Evolutionary conservation across 2,113 vertebrate species (phyloP).

Genomic region (Centropus unirufus): DNA sequence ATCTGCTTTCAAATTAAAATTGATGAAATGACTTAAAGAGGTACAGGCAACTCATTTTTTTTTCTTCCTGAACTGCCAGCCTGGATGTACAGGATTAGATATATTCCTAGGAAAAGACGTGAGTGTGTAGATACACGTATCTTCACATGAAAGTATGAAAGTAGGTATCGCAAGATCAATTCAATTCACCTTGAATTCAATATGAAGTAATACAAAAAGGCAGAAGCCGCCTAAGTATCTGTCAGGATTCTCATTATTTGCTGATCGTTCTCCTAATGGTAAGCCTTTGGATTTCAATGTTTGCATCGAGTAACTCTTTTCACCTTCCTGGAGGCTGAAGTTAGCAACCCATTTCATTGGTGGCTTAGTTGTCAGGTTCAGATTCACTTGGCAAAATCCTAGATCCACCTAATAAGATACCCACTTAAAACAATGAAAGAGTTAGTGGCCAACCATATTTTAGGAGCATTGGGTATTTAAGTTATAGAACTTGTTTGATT

Average conservation of each 20-base stretch:
- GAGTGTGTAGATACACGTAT: not conserved
- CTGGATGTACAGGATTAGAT: too few relatives aligned
- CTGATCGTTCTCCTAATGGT: not conserved
- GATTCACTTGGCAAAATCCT: constrained; percentile 22
- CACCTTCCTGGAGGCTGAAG: not conserved
- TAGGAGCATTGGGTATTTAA: not conserved
- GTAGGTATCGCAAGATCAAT: not conserved
- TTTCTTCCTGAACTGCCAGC: not conserved
- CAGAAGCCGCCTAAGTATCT: not conserved
- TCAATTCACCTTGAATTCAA: not conserved
- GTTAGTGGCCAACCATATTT: not conserved
- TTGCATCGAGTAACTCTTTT: not conserved
- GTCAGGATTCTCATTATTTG: not conserved
- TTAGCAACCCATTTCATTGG: constrained; percentile 14
- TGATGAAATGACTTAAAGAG: not conserved
- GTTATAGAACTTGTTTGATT: not conserved
- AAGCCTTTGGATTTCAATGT: not conserved
- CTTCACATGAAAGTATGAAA: not conserved
- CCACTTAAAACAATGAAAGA: not conserved
- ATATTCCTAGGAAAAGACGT: not conserved
- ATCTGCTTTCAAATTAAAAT: not conserved
- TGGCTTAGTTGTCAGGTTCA: constrained; percentile 38
- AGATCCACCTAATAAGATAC: constrained; percentile 18
- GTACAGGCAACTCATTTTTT: not conserved
- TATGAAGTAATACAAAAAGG: not conserved